Evolutionary conservation across 2,797 vertebrate genomes (phyloP).

Genomic region (Paguma larvata): DNA sequence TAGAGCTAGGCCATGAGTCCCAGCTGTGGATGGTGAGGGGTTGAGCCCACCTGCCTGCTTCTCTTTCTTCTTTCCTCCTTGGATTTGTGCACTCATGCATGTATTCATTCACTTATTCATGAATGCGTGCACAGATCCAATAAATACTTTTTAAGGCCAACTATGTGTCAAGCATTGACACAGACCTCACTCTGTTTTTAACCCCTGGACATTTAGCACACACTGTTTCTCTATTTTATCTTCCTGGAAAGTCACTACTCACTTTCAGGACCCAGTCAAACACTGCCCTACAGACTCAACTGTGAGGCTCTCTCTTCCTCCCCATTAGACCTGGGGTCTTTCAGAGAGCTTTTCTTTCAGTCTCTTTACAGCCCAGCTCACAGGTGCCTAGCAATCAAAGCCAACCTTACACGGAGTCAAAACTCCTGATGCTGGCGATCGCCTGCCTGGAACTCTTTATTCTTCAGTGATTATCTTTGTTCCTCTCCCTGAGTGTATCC

Average conservation of each 20-base stretch:
- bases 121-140: background rate
- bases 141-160: background rate
- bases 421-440: background rate
- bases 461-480: background rate
- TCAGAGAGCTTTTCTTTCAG: background rate
- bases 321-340: fast-evolving
- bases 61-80: background rate
- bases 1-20: background rate
- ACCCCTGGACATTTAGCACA: background rate
- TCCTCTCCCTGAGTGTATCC: background rate
- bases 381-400: background rate
- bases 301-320: fast-evolving
- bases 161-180: background rate
- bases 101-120: background rate
- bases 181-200: background rate
- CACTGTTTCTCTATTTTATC: background rate
- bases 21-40: background rate
- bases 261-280: too few species aligned
- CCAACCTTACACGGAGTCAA: background rate
- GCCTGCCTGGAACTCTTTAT: background rate
- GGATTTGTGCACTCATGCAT: too few species aligned
- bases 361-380: background rate
- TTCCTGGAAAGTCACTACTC: background rate
- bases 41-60: background rate
- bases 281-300: background rate